These are phyloP conservation scores for Dromiciops gliroides DNA, from an alignment of 2,113 vertebrate genomes.

Conservation along the genomic window DNA sequence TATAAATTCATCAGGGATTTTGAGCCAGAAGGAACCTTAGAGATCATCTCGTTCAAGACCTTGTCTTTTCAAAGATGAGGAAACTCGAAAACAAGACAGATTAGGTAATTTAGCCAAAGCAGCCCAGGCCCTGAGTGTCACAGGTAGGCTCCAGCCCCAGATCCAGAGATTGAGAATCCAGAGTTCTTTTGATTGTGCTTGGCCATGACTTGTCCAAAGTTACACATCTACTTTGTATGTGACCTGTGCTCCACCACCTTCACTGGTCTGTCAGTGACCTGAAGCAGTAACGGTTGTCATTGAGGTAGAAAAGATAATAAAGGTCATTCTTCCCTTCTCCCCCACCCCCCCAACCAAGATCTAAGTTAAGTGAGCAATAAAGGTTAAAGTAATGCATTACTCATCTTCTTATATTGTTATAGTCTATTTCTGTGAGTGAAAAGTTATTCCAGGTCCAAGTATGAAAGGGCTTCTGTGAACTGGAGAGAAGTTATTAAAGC, in stretches of 20 bases:
- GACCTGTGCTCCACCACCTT: not conserved
- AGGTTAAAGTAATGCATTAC: not conserved
- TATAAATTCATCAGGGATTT: not conserved
- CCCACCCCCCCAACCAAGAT: not conserved
- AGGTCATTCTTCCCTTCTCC: not conserved
- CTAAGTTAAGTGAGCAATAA: not conserved
- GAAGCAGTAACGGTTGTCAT: not conserved
- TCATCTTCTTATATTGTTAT: not conserved
- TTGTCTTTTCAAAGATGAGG: not conserved
- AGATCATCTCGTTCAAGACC: not conserved
- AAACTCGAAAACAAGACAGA: not conserved
- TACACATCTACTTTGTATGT: not conserved
- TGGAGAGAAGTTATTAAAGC: slow-evolving; percentile 72
- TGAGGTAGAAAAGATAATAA: not conserved
- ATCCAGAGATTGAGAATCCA: not conserved
- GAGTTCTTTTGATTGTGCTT: not conserved
- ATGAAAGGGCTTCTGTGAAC: slow-evolving; percentile 66
- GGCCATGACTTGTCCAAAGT: not conserved
- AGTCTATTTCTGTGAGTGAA: slow-evolving; percentile 37
- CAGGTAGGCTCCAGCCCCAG: not conserved
- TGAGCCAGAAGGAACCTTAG: not conserved
- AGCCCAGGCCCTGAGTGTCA: not conserved
- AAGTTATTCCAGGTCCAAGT: slow-evolving; percentile 52
- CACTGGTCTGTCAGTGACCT: not conserved
- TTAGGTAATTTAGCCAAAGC: not conserved